Conservation (phyloP, 2,797 vertebrate species). For the Melanotaenia nigrans region DNA sequence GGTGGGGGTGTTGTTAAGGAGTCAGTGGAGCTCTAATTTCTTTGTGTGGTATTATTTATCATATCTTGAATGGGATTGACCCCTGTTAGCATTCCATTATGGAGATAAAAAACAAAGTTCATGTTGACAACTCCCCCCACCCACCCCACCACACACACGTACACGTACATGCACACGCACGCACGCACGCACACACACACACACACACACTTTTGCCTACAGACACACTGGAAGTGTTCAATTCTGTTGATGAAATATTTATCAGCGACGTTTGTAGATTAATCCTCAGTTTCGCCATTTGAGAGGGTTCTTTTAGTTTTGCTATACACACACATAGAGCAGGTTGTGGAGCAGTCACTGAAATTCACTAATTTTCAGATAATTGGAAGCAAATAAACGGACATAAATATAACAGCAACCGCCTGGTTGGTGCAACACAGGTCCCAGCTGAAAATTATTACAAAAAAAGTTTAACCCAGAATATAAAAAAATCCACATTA, state of each 20-base stretch:
- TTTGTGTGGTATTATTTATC: conserved; percentile 51
- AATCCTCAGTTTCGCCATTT: conserved; percentile 41
- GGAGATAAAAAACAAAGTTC: conserved; percentile 30
- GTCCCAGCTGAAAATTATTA: neutral
- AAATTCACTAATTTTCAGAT: neutral
- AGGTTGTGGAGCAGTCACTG: neutral
- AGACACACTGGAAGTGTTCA: conserved; percentile 76
- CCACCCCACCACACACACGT: neutral
- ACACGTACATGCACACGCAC: conserved; percentile 25
- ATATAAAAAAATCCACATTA: neutral
- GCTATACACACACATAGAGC: conserved; percentile 20
- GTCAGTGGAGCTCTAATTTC: conserved; percentile 45
- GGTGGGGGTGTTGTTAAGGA: neutral
- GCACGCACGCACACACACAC: conserved; percentile 11
- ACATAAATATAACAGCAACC: neutral
- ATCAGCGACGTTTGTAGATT: conserved; percentile 73
- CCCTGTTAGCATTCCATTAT: conserved; percentile 40
- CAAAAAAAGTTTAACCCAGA: neutral
- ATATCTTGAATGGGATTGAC: conserved; percentile 43
- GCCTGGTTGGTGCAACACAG: no score
- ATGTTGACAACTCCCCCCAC: no score
- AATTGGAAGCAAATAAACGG: conserved; percentile 1
- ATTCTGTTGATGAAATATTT: conserved; percentile 85
- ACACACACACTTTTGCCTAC: conserved; percentile 13
- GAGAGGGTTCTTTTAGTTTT: conserved; percentile 13